phyloP scores from a whole-genome alignment of 1,140 invertebrate species.

The Drosophila ananassae region DNA sequence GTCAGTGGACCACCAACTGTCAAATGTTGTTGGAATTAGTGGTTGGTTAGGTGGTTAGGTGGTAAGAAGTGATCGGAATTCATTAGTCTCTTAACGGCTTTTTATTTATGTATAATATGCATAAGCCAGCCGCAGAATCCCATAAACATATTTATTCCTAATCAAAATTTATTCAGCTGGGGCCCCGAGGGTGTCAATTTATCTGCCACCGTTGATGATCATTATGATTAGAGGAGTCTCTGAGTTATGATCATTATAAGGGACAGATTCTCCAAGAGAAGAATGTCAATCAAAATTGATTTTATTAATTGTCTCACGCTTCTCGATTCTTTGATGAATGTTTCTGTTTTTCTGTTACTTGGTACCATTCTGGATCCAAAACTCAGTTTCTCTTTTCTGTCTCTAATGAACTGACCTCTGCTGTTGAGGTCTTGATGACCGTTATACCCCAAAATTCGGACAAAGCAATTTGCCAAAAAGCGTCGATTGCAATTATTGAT shows the following conservation, averaged over 20 bases:
- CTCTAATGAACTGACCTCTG: constrained; percentile 37
- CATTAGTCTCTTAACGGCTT: constrained; percentile 73
- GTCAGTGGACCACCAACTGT: constrained; percentile 35
- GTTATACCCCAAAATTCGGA: constrained; percentile 30
- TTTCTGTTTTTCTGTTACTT: constrained; percentile 30
- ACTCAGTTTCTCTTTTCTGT: constrained; percentile 4
- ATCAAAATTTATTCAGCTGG: constrained; percentile 70
- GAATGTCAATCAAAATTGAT: constrained; percentile 72
- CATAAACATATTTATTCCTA: constrained; percentile 34
- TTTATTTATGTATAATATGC: constrained; percentile 49
- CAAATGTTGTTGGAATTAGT: constrained; percentile 15
- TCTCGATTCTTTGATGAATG: constrained; percentile 33
- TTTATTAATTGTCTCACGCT: constrained; percentile 68
- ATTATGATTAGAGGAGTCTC: constrained; percentile 35
- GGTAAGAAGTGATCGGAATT: constrained; percentile 64
- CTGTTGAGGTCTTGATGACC: constrained; percentile 23
- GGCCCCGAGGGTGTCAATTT: constrained; percentile 72
- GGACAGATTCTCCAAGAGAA: constrained; percentile 30
- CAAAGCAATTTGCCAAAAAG: constrained; percentile 40
- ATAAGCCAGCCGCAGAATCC: constrained; percentile 24
- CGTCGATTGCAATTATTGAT: constrained; percentile 51
- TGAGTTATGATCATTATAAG: constrained; percentile 44
- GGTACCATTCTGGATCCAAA: not conserved
- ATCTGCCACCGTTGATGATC: constrained; percentile 61
- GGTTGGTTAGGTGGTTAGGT: constrained; percentile 16